Conservation (phyloP, 2,113 vertebrate genomes). For the Choloepus hoffmanni region DNA sequence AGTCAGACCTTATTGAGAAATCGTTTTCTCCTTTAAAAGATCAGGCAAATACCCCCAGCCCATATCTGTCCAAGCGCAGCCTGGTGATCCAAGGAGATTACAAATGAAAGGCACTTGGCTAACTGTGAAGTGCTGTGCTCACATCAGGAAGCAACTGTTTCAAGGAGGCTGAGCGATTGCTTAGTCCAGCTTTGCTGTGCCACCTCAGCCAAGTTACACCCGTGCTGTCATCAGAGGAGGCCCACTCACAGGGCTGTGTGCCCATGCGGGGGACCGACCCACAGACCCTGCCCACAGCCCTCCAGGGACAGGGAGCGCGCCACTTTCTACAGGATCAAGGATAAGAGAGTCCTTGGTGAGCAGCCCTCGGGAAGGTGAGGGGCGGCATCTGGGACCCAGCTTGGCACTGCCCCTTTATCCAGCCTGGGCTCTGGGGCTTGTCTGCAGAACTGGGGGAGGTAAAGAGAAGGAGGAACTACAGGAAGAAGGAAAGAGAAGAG, state of each 20-base stretch:
- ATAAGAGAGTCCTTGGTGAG: background rate
- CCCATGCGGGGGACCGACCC: background rate
- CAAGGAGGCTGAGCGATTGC: background rate
- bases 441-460: background rate
- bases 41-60: background rate
- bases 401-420: background rate
- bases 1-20: background rate
- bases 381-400: background rate
- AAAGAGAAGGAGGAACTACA: background rate
- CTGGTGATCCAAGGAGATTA: background rate
- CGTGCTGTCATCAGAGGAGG: background rate
- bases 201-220: background rate
- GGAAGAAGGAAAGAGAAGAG: background rate
- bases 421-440: background rate
- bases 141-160: accelerated
- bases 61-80: background rate
- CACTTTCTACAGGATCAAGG: background rate
- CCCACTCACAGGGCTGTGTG: background rate
- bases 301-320: background rate
- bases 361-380: background rate
- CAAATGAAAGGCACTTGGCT: background rate
- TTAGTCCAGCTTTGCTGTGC: background rate
- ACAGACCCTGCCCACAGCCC: background rate
- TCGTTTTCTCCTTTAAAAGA: background rate
- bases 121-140: background rate